phyloP scores from a whole-genome alignment of 2,888 invertebrate genomes.

The Frankliniella intonsa region DNA sequence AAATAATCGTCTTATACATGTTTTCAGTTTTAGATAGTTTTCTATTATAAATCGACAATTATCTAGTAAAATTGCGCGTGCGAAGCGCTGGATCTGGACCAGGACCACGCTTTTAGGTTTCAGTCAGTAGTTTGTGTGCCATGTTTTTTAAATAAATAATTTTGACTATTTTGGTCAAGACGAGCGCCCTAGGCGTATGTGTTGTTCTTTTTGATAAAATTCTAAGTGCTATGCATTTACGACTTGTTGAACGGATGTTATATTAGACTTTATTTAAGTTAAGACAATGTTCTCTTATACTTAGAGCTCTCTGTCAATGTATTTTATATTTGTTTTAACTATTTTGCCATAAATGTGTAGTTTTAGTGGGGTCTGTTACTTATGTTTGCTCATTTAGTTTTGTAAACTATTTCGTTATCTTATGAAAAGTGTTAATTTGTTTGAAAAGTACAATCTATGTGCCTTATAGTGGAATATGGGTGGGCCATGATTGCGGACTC shows the following conservation, averaged over 20 bases:
- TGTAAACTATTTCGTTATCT: constrained; percentile 28
- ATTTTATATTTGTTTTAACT: background rate
- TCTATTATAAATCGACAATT: constrained; percentile 33
- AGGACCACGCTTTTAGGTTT: constrained; percentile 29
- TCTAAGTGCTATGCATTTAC: background rate
- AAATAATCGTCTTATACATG: constrained; percentile 34
- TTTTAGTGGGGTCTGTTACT: background rate
- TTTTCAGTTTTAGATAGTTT: constrained; percentile 30
- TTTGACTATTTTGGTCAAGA: background rate
- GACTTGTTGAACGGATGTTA: constrained; percentile 11
- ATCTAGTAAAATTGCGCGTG: background rate
- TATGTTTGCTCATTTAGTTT: constrained; percentile 26
- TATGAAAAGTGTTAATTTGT: constrained; percentile 27
- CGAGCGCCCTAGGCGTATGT: background rate
- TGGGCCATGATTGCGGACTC: background rate
- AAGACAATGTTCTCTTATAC: background rate
- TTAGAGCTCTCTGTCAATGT: background rate
- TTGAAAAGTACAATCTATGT: background rate
- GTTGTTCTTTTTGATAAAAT: constrained; percentile 7
- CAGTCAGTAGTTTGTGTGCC: constrained; percentile 35
- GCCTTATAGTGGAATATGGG: background rate
- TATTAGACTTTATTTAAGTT: constrained; percentile 28
- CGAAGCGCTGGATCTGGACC: background rate
- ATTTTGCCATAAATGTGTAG: no score
- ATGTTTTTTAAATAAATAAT: constrained; percentile 30